A percentile compares a stretch with the other conserved stretches of the same genome.
Conservation (phyloP, 2,113 vertebrate species). For the Neodontobutis hainanensis region DNA sequence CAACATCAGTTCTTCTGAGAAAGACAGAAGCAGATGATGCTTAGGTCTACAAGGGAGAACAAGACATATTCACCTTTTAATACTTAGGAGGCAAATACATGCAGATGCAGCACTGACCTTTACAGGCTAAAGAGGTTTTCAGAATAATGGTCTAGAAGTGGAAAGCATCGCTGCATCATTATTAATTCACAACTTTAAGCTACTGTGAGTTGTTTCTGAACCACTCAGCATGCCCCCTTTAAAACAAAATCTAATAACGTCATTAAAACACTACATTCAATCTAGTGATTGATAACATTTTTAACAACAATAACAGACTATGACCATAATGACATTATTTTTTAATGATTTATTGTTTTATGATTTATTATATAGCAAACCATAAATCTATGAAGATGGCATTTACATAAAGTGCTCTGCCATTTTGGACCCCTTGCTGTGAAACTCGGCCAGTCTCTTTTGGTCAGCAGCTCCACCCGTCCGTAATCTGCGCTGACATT, state of each 20-base stretch:
- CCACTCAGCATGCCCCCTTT: conserved; percentile 34
- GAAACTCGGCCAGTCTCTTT: not conserved
- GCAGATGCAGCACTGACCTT: conserved; percentile 32
- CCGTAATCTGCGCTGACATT: conserved; percentile 37
- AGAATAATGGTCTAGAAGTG: conserved; percentile 27
- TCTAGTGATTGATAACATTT: no score
- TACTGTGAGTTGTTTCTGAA: conserved; percentile 32
- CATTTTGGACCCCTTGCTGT: conserved; percentile 27
- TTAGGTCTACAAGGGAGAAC: conserved; percentile 6
- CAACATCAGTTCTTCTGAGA: conserved; percentile 34
- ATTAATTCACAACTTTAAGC: conserved; percentile 49
- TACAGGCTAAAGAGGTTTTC: conserved; percentile 37
- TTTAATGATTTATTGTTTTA: no score
- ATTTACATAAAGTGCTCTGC: conserved; percentile 35
- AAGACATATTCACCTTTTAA: conserved; percentile 14
- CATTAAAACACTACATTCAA: no score
- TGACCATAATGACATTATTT: no score
- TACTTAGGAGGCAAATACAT: conserved; percentile 13
- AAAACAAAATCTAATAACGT: not conserved
- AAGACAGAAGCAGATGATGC: conserved; percentile 31
- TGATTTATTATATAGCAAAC: no score
- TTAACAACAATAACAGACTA: no score
- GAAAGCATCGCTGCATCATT: conserved; percentile 46
- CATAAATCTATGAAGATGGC: conserved; percentile 10
- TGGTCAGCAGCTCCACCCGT: not conserved